phyloP scores from a whole-genome alignment of 1,140 invertebrate species.

The Drosophila auraria region DNA sequence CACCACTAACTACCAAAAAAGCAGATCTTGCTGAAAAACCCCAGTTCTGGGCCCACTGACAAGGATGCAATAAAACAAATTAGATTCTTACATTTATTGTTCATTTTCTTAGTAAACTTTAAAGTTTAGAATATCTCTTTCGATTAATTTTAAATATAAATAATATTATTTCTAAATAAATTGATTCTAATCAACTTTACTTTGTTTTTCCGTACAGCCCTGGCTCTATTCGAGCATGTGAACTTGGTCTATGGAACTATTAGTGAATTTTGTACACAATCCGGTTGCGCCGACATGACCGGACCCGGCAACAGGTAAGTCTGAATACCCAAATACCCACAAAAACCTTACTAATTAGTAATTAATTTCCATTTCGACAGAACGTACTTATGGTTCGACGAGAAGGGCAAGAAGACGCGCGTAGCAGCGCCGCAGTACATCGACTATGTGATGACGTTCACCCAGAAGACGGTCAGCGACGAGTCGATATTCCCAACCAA shows the following conservation, averaged over 20 bases:
- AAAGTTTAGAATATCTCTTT: neutral
- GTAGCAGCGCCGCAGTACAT: slow-evolving; percentile 99
- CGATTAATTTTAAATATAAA: no score
- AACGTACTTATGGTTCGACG: slow-evolving; percentile 99
- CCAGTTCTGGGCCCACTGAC: no score
- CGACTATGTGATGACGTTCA: slow-evolving; percentile 99
- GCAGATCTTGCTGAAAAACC: neutral
- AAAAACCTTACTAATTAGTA: neutral
- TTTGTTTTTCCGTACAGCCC: no score
- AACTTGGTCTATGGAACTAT: slow-evolving; percentile 99
- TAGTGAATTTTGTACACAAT: slow-evolving; percentile 98
- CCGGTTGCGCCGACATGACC: slow-evolving; percentile 97
- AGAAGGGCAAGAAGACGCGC: slow-evolving; percentile 98
- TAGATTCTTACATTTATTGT: neutral
- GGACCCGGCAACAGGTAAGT: slow-evolving; percentile 95
- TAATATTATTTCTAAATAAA: no score
- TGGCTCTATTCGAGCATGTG: slow-evolving; percentile 99
- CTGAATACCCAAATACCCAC: accelerated
- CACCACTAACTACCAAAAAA: neutral
- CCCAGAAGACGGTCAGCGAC: slow-evolving; percentile 98
- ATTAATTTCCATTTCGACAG: slow-evolving; percentile 86
- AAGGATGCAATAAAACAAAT: no score
- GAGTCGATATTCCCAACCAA: slow-evolving; percentile 99
- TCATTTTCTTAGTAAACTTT: no score
- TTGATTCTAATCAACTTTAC: no score